phyloP scores from a whole-genome alignment of 2,888 invertebrate species.

The Agapostemon virescens region DNA sequence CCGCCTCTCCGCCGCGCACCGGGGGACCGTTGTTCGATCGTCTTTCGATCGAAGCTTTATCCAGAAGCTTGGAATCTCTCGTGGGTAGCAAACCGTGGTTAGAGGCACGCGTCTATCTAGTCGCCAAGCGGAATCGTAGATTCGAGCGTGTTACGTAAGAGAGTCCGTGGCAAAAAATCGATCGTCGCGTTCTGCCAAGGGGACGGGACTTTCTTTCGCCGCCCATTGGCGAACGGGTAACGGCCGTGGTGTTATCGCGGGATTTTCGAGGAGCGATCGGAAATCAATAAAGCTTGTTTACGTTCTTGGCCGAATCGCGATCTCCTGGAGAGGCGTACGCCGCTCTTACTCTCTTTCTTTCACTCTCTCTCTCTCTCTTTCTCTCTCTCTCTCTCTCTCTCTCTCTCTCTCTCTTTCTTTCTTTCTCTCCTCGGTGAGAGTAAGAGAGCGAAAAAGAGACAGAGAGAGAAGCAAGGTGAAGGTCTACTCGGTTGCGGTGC shows the following conservation, averaged over 20 bases:
- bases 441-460: not conserved
- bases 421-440: too few species aligned
- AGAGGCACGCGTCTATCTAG: not conserved
- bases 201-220: constrained; percentile 16
- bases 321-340: constrained; percentile 39
- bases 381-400: too few species aligned
- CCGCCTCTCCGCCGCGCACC: not conserved
- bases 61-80: not conserved
- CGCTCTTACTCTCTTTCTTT: constrained; percentile 2
- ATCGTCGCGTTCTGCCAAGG: constrained; percentile 14
- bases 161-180: constrained; percentile 13
- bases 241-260: constrained; percentile 33
- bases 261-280: constrained; percentile 32
- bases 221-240: constrained; percentile 31
- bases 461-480: constrained; percentile 54
- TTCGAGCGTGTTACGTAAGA: constrained; percentile 40
- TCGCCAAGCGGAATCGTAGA: constrained; percentile 6
- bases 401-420: too few species aligned
- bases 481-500: constrained; percentile 56
- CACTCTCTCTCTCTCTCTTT: not conserved
- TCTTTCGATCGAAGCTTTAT: not conserved
- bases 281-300: constrained; percentile 49
- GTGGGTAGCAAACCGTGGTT: not conserved
- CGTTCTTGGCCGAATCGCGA: constrained; percentile 41
- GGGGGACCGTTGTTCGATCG: not conserved